These are phyloP conservation scores for Actinernus sp. DNA, from an alignment of 92 coral and sea anemone species.

Conservation along the genomic window DNA sequence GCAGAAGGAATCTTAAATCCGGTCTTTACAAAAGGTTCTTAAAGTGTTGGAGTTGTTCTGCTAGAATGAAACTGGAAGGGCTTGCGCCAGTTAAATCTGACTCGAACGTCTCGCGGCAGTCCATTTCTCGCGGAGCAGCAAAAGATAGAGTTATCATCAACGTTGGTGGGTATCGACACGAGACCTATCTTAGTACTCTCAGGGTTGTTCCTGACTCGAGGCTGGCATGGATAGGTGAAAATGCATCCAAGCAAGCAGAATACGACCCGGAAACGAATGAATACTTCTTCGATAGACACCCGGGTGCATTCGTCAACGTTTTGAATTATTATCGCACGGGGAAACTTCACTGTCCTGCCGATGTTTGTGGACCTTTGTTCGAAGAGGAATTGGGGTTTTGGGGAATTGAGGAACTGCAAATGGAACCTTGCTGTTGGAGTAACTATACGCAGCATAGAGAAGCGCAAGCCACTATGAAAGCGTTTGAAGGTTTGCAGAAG, in stretches of 20 bases:
- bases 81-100: conserved; percentile 55
- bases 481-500: conserved; percentile 87
- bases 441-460: conserved; percentile 97
- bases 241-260: conserved; percentile 88
- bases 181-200: conserved; percentile 94
- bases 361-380: conserved; percentile 97
- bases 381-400: conserved; percentile 96
- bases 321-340: conserved; percentile 98
- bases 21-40: no score
- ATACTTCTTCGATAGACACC: conserved; percentile 95
- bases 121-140: conserved; percentile 70
- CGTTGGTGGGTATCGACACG: conserved; percentile 98
- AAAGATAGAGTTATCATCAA: conserved; percentile 88
- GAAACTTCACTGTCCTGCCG: conserved; percentile 97
- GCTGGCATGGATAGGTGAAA: conserved; percentile 98
- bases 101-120: conserved; percentile 63
- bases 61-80: conserved; percentile 45
- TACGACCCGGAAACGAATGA: conserved; percentile 94
- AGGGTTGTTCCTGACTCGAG: conserved; percentile 96
- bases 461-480: conserved; percentile 92
- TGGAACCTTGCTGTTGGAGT: conserved; percentile 99
- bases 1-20: no score
- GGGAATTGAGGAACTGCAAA: conserved; percentile 99
- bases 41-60: no score
- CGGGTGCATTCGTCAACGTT: conserved; percentile 89